A percentile compares a stretch with the other conserved stretches of the same genome.
Conservation (phyloP, 2,797 vertebrate genomes). For the Premnoplex brunnescens region DNA sequence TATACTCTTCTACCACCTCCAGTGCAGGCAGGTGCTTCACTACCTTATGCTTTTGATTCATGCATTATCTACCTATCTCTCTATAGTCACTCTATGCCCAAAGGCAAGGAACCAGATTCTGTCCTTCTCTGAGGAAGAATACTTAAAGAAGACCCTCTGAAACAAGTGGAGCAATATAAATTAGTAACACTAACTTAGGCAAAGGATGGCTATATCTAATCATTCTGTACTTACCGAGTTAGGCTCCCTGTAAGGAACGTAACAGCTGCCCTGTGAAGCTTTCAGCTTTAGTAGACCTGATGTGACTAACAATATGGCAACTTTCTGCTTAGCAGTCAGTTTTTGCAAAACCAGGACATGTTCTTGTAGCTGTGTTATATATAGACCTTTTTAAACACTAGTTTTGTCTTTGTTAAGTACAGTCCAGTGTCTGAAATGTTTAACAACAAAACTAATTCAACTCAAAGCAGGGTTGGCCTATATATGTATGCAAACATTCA, state of each 20-base stretch:
- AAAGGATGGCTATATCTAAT: neutral
- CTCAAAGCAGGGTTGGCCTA: constrained; percentile 10
- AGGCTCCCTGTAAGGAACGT: neutral
- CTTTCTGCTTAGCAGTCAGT: neutral
- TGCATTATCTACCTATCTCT: neutral
- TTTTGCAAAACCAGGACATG: neutral
- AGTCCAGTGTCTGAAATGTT: neutral
- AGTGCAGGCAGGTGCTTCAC: neutral
- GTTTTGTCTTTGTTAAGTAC: neutral
- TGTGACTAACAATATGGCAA: neutral
- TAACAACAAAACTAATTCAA: constrained; percentile 6
- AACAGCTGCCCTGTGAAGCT: neutral
- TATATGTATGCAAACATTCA: neutral
- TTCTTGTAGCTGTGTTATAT: neutral
- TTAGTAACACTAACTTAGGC: neutral
- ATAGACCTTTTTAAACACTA: neutral
- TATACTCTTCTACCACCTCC: neutral
- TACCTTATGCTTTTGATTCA: neutral
- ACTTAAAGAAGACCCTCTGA: neutral
- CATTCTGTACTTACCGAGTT: neutral
- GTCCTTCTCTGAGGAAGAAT: neutral
- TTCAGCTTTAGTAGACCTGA: neutral
- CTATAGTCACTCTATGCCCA: neutral
- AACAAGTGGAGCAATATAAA: neutral
- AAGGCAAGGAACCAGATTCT: neutral